A percentile compares a stretch with the other conserved stretches of the same genome.
phyloP scores from a whole-genome alignment of 2,113 vertebrate genomes.

The Tamias sibiricus region DNA sequence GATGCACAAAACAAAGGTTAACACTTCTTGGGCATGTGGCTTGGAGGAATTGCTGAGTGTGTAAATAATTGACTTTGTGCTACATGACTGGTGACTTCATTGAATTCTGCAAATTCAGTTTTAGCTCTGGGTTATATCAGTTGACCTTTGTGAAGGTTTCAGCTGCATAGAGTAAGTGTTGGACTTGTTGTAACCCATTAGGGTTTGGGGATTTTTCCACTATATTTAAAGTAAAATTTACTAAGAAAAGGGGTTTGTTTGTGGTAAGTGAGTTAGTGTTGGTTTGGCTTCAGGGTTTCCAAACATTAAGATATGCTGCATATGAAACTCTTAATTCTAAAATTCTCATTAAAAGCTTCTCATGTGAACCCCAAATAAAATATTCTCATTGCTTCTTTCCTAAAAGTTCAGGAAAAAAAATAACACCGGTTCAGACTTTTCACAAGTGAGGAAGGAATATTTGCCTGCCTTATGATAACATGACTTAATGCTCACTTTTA shows the following conservation, averaged over 20 bases:
- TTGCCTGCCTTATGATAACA: constrained; percentile 38
- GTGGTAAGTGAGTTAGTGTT: background rate
- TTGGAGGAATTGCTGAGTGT: constrained; percentile 25
- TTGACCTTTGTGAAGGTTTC: constrained; percentile 80
- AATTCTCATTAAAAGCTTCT: constrained; percentile 9
- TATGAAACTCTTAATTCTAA: background rate
- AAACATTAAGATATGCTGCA: background rate
- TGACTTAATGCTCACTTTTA: constrained; percentile 61
- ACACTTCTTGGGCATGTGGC: constrained; percentile 39
- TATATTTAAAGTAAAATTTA: constrained; percentile 36
- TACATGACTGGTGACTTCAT: constrained; percentile 26
- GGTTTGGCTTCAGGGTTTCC: constrained; percentile 39
- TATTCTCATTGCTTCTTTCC: constrained; percentile 56
- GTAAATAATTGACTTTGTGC: constrained; percentile 47
- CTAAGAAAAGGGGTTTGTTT: constrained; percentile 42
- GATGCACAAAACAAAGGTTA: background rate
- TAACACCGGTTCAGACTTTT: background rate
- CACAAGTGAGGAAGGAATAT: background rate
- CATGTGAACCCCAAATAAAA: constrained; percentile 54
- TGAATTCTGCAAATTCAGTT: constrained; percentile 73
- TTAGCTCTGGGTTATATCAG: constrained; percentile 76
- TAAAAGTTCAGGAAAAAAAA: constrained; percentile 46
- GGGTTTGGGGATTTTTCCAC: background rate
- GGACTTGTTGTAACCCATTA: constrained; percentile 48
- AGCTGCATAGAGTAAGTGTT: constrained; percentile 62